A percentile compares a stretch with the other conserved stretches of the same genome.
These are phyloP conservation scores for Heliconius charithonia DNA, from an alignment of 2,888 invertebrate genomes.

Conservation along the genomic window DNA sequence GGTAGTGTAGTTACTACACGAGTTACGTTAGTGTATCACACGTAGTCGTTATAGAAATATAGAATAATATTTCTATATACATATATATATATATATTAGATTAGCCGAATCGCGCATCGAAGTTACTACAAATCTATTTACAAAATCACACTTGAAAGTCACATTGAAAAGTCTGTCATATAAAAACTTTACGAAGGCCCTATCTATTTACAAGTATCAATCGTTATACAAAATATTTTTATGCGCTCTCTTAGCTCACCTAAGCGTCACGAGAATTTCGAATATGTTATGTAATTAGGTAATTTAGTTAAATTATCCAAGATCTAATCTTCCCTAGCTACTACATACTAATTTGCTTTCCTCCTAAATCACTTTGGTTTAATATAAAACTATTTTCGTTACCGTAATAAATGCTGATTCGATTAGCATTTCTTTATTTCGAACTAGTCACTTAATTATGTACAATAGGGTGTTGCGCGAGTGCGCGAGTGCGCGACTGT, in stretches of 20 bases:
- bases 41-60: slow-evolving; percentile 56
- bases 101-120: slow-evolving; percentile 50
- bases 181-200: slow-evolving; percentile 77
- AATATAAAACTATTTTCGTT: slow-evolving; percentile 66
- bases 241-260: slow-evolving; percentile 69
- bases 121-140: slow-evolving; percentile 68
- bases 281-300: slow-evolving; percentile 51
- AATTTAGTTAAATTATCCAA: slow-evolving; percentile 55
- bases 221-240: slow-evolving; percentile 82
- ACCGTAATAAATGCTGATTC: slow-evolving; percentile 73
- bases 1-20: slow-evolving; percentile 82
- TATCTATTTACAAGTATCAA: slow-evolving; percentile 71
- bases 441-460: slow-evolving; percentile 31
- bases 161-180: slow-evolving; percentile 79
- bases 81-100: too few species aligned
- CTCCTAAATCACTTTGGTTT: slow-evolving; percentile 66
- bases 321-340: slow-evolving; percentile 69
- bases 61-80: slow-evolving; percentile 56
- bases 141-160: slow-evolving; percentile 82
- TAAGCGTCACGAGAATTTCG: slow-evolving; percentile 64
- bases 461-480: slow-evolving; percentile 49
- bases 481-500: slow-evolving; percentile 51
- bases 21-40: slow-evolving; percentile 70
- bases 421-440: slow-evolving; percentile 61
- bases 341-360: slow-evolving; percentile 68